Evolutionary conservation across 2,888 invertebrate species (phyloP).

Genomic region (Sisyra nigra): DNA sequence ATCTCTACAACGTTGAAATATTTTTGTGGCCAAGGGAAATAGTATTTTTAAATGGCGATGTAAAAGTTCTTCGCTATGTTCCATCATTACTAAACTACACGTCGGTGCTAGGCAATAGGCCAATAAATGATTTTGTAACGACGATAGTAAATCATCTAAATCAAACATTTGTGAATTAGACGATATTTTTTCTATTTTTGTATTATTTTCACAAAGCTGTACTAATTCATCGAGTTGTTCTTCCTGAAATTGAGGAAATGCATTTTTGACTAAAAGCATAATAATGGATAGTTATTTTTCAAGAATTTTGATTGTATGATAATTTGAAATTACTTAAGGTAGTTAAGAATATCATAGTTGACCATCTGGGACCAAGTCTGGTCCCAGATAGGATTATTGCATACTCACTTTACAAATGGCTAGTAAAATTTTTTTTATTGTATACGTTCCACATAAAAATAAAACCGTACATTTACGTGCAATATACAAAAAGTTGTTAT

Average conservation of each 20-base stretch:
- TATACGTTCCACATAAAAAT: too few species aligned
- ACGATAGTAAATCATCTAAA: conserved; percentile 34
- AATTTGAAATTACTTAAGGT: too few species aligned
- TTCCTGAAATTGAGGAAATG: conserved; percentile 17
- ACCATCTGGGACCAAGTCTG: too few species aligned
- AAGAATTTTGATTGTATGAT: too few species aligned
- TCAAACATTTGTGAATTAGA: conserved; percentile 23
- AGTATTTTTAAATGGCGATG: conserved; percentile 21
- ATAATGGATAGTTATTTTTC: neutral
- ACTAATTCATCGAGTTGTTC: conserved; percentile 21
- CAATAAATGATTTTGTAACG: conserved; percentile 40
- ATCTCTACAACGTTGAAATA: conserved; percentile 22
- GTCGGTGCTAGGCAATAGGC: conserved; percentile 27
- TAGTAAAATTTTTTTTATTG: too few species aligned
- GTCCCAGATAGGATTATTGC: too few species aligned
- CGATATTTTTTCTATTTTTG: conserved; percentile 14
- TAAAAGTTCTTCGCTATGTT: conserved; percentile 15
- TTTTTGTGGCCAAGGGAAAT: conserved; percentile 20
- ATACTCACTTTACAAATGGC: too few species aligned
- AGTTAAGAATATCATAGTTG: too few species aligned
- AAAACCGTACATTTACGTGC: too few species aligned
- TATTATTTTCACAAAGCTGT: neutral
- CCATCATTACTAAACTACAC: neutral
- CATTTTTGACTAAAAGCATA: neutral
- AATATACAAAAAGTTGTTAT: too few species aligned